These are phyloP conservation scores for Gorsachius goisagi DNA, from an alignment of 2,113 vertebrate species.

Conservation along the genomic window DNA sequence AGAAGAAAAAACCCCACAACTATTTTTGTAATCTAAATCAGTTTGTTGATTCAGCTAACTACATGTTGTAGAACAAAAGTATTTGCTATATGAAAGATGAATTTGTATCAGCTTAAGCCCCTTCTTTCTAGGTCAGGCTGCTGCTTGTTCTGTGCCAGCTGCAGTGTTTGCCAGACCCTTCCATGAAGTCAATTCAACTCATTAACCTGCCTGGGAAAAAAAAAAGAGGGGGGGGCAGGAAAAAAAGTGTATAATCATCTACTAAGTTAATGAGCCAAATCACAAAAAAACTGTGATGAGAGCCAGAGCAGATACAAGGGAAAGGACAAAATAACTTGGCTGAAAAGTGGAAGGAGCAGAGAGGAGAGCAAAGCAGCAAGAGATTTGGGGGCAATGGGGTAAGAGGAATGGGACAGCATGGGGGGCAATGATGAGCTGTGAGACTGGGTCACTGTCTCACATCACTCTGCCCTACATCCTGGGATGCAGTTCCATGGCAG, in stretches of 20 bases:
- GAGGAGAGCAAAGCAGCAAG: background rate
- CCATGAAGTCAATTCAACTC: background rate
- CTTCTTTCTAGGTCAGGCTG: background rate
- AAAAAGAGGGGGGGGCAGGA: background rate
- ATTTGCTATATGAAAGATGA: background rate
- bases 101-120: background rate
- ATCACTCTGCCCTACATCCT: background rate
- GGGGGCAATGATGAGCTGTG: background rate
- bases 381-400: background rate
- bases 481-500: background rate
- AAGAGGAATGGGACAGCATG: background rate
- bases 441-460: background rate
- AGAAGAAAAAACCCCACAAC: background rate
- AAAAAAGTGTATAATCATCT: background rate
- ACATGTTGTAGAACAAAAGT: background rate
- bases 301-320: background rate
- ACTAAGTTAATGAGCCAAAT: background rate
- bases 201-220: background rate
- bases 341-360: background rate
- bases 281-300: background rate
- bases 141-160: background rate
- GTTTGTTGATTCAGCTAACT: background rate
- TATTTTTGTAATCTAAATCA: background rate
- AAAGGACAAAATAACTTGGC: background rate
- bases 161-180: background rate